Evolutionary conservation across 2,888 invertebrate species (phyloP).

Genomic region (Meteorus colon): DNA sequence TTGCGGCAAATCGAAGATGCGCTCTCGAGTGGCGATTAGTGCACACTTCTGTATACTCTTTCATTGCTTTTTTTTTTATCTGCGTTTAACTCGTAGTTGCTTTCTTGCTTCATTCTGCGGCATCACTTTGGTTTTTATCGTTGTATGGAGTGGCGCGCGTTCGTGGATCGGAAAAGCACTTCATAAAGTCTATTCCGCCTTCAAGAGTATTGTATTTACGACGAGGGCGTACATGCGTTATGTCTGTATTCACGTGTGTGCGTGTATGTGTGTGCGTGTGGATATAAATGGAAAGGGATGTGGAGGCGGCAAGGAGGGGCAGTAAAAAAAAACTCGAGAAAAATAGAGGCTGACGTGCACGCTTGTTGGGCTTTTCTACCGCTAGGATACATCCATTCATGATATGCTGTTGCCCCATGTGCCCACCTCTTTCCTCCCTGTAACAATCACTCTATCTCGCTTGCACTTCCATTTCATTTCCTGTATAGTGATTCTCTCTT

Average conservation of each 20-base stretch:
- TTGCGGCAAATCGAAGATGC: constrained; percentile 34
- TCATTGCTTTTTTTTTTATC: constrained; percentile 23
- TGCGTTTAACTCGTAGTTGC: not conserved
- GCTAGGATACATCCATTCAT: constrained; percentile 62
- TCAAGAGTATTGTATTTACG: constrained; percentile 40
- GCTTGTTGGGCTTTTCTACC: constrained; percentile 47
- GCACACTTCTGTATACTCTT: constrained; percentile 35
- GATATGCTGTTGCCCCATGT: constrained; percentile 23
- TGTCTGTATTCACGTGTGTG: not conserved
- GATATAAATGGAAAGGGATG: constrained; percentile 4
- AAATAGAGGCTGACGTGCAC: constrained; percentile 32
- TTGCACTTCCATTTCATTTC: constrained; percentile 43
- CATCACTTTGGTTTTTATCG: constrained; percentile 30
- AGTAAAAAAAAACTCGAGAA: constrained; percentile 30
- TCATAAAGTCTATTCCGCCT: constrained; percentile 27
- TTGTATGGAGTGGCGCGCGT: constrained; percentile 15
- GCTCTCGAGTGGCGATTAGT: constrained; percentile 39
- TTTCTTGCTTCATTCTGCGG: not conserved
- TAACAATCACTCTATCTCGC: constrained; percentile 21
- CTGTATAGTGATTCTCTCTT: constrained; percentile 41
- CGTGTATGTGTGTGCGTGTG: not conserved
- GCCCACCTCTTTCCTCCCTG: constrained; percentile 6
- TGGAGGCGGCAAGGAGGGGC: constrained; percentile 9
- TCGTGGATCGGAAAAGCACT: constrained; percentile 32
- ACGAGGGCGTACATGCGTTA: not conserved